Percentiles rank a stretch among this genome's conserved stretches.
phyloP scores from a whole-genome alignment of 2,113 vertebrate species.

The Plotosus lineatus region DNA sequence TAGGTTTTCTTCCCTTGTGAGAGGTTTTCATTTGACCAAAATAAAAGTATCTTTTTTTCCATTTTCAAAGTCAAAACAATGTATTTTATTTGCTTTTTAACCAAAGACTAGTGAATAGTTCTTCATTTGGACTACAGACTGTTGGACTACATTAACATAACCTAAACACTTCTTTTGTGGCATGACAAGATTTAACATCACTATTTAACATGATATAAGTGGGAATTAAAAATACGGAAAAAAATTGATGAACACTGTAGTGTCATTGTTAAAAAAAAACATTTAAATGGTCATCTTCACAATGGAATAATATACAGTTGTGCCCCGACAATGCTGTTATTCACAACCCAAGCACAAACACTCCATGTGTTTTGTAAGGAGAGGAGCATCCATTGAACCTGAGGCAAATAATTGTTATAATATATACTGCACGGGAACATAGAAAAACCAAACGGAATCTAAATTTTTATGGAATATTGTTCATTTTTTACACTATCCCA shows the following conservation, averaged over 20 bases:
- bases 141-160: neutral
- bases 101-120: constrained; percentile 33
- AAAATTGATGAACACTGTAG: neutral
- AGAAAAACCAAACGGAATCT: no score
- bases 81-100: neutral
- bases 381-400: no score
- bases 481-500: no score
- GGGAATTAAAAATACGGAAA: neutral
- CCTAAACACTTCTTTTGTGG: neutral
- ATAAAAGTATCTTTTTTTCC: neutral
- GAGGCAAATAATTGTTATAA: no score
- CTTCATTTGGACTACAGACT: neutral
- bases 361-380: neutral
- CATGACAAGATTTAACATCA: neutral
- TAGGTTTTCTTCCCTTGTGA: neutral
- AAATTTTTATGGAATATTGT: no score
- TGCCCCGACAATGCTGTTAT: neutral
- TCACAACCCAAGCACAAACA: neutral
- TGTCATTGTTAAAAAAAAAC: neutral
- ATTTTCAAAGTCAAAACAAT: no score
- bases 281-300: neutral
- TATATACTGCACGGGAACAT: no score
- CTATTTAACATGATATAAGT: neutral
- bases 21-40: neutral
- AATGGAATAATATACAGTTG: neutral